Evolutionary conservation across 2,113 vertebrate genomes (phyloP).

Genomic region (Oxyura jamaicensis): DNA sequence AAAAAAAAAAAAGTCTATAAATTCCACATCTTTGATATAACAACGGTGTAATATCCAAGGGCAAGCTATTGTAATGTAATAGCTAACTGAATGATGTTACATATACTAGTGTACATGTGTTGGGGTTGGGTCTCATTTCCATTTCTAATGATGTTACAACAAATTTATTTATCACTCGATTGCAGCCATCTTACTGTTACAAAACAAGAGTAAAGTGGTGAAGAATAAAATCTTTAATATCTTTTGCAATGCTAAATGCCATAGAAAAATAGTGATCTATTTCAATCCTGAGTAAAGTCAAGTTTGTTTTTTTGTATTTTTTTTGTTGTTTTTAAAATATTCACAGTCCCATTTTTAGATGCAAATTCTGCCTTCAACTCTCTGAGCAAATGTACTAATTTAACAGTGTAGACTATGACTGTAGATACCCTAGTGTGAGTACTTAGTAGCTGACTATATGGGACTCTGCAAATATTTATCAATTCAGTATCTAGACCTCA

Average conservation of each 20-base stretch:
- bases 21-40: not conserved
- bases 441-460: not conserved
- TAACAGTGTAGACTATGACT: not conserved
- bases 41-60: not conserved
- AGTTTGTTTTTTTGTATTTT: not conserved
- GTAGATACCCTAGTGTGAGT: not conserved
- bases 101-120: not conserved
- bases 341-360: not conserved
- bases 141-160: rapidly evolving
- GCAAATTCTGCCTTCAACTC: not conserved
- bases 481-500: not conserved
- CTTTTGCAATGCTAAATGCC: not conserved
- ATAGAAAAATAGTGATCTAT: not conserved
- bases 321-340: too few species aligned
- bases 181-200: not conserved
- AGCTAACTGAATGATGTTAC: not conserved
- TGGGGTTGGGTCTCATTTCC: not conserved
- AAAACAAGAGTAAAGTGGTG: not conserved
- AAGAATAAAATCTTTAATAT: not conserved
- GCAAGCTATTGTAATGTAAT: not conserved
- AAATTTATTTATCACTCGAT: not conserved
- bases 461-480: not conserved
- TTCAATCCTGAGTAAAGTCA: not conserved
- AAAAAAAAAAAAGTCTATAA: too few species aligned
- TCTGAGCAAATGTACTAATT: not conserved